phyloP scores from a whole-genome alignment of 53 echinoderm and acorn worm species.

The Patiria pectinifera region DNA sequence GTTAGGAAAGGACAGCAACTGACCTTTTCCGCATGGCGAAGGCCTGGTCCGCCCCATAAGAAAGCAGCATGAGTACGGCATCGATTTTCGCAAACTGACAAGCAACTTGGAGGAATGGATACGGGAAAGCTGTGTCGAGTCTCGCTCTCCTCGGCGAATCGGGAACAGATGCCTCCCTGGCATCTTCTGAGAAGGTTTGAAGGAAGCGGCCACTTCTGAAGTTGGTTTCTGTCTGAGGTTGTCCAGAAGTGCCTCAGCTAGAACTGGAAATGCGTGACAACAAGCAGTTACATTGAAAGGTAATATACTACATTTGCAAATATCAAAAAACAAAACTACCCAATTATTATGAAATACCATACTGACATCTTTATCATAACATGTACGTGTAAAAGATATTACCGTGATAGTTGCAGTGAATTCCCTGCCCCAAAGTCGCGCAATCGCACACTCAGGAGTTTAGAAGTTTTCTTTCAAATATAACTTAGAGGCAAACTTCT shows the following conservation, averaged over 20 bases:
- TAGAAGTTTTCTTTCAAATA: too few species aligned
- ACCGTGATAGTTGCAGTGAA: too few species aligned
- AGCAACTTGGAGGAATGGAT: conserved; percentile 51
- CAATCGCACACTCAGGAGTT: too few species aligned
- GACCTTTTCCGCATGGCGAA: conserved; percentile 50
- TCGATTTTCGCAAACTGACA: conserved; percentile 37
- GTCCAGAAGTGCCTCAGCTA: conserved; percentile 49
- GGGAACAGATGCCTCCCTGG: conserved; percentile 30
- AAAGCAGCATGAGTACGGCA: conserved; percentile 22
- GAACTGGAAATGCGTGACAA: conserved; percentile 6
- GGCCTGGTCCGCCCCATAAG: conserved; percentile 26
- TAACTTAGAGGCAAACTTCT: too few species aligned
- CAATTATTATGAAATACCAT: too few species aligned
- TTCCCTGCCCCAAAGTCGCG: too few species aligned
- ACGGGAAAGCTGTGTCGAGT: neutral
- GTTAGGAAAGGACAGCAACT: neutral
- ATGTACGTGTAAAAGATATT: too few species aligned
- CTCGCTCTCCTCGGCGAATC: conserved; percentile 18
- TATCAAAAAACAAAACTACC: too few species aligned
- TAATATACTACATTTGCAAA: too few species aligned
- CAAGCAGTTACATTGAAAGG: too few species aligned
- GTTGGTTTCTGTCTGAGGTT: conserved; percentile 20
- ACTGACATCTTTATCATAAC: too few species aligned
- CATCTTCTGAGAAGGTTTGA: conserved; percentile 35
- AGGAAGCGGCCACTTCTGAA: conserved; percentile 27